Percentiles rank a stretch among this genome's conserved stretches.
Conservation (phyloP, 2,888 invertebrate genomes). For the Drosophila pegasa region DNA sequence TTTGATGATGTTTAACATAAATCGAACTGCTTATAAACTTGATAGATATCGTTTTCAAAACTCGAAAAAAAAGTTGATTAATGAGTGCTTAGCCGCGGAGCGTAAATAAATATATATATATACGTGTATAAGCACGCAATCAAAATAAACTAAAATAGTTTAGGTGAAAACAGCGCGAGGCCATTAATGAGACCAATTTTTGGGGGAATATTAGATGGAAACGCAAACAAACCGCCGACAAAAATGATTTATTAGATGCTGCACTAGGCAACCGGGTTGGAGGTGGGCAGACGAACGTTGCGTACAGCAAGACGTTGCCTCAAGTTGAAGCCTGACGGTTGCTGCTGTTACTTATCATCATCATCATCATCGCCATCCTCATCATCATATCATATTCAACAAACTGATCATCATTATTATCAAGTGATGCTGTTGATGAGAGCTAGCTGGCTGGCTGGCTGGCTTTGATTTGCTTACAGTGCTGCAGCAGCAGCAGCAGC, state of each 20-base stretch:
- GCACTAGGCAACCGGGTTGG: conserved; percentile 58
- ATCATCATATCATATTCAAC: conserved; percentile 39
- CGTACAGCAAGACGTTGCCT: conserved; percentile 28
- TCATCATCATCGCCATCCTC: conserved; percentile 26
- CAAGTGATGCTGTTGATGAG: conserved; percentile 54
- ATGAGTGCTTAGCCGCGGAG: conserved; percentile 53
- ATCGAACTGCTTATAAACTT: conserved; percentile 76
- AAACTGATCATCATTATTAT: conserved; percentile 37
- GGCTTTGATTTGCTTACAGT: conserved; percentile 65
- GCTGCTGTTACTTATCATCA: conserved; percentile 33
- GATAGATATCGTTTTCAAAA: conserved; percentile 70
- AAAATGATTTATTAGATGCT: conserved; percentile 77
- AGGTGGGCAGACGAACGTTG: neutral
- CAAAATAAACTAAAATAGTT: conserved; percentile 56
- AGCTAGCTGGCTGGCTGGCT: conserved; percentile 19
- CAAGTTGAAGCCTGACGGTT: conserved; percentile 33
- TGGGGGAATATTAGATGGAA: conserved; percentile 29
- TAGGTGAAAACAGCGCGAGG: conserved; percentile 66
- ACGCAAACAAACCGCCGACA: conserved; percentile 69
- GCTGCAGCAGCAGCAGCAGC: conserved; percentile 34
- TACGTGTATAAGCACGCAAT: conserved; percentile 20
- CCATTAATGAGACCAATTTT: conserved; percentile 73
- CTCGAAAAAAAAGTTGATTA: conserved; percentile 58
- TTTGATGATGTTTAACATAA: conserved; percentile 76
- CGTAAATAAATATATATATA: conserved; percentile 38